Evolutionary conservation across 2,797 vertebrate genomes (phyloP).

Genomic region (Silurus lanzhouensis): DNA sequence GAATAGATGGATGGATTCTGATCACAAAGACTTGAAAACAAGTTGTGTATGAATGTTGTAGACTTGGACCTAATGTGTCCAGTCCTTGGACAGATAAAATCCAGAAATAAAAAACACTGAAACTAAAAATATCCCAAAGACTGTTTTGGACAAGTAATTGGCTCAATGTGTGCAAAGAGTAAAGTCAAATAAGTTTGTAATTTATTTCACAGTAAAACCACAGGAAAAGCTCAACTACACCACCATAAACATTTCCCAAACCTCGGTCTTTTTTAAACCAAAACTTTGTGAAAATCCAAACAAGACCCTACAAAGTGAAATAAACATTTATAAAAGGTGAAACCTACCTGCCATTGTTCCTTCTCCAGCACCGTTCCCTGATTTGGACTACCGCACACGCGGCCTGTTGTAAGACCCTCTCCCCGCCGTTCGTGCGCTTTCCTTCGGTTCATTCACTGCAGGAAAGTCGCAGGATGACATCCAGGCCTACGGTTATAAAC

Average conservation of each 20-base stretch:
- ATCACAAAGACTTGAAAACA: neutral
- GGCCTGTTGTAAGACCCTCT: slow-evolving; percentile 9
- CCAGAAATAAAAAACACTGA: neutral
- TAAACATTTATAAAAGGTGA: too few species aligned
- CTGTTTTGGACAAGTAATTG: neutral
- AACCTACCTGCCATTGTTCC: slow-evolving; percentile 52
- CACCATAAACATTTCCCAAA: too few species aligned
- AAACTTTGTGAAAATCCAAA: neutral
- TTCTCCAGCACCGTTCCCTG: neutral
- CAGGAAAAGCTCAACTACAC: neutral
- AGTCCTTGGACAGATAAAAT: neutral
- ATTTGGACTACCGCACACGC: neutral
- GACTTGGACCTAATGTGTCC: neutral
- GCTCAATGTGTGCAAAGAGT: neutral
- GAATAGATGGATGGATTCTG: neutral
- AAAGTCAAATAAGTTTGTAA: neutral
- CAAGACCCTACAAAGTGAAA: neutral
- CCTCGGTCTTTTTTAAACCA: neutral
- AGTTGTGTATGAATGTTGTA: neutral
- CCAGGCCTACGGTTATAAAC: slow-evolving; percentile 35
- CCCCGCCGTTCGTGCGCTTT: neutral
- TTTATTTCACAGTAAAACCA: neutral
- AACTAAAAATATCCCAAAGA: neutral
- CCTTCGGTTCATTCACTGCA: slow-evolving; percentile 38
- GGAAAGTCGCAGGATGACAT: slow-evolving; percentile 45